Evolutionary conservation across 2,888 invertebrate genomes (phyloP), one percentile per base, ranked within the genome.

Genomic region (Galerucella calmariensis): DNA sequence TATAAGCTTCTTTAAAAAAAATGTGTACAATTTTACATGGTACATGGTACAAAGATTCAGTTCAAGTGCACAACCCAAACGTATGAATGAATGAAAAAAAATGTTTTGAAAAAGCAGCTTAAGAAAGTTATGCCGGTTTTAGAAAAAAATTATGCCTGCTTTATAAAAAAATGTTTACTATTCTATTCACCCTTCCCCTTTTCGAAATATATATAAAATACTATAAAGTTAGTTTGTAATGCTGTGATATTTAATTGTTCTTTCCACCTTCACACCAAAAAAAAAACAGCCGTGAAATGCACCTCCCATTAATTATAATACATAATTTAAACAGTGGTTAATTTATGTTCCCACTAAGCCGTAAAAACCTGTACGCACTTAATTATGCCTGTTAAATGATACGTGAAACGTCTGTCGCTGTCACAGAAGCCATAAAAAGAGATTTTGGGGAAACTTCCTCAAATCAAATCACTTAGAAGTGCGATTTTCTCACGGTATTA

Each of bases 381-480:
- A 62, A 62, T 62, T 62, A 62, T 62, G 62, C 35, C 62, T 62
- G 35, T 27, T 35, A 62, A 62, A 62, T 41, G 41, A 62, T 56
- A 35, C 62, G 62, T 62, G 41, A 62, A 62, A 62, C 12, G 62
- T 62, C 62, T 62, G 62, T 62, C 41, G n/a, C 35, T 62, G 62
- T 62, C 62, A 62, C 62, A 62, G 62, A 62, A 62, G 62, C 62
- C 35, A n/a, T 62, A 62, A 62, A 62, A 62, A 62, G 41, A 62
- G 41, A 62, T 62, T 62, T 62, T 62, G 27, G 27, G 35, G 35
- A 62, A 62, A 62, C 62, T 14, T n/a, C n/a, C 62, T 14, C n/a
- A 62, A 62, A 62, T 62, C 62, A 41, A 62, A 62, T 20, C 41
- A 56, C 10, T 56, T 20, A 8, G 2, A 20, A 56, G 3, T n/a